Base-by-base conservation (phyloP, 1,140 invertebrate species). In the Ooceraea biroi region DNA sequence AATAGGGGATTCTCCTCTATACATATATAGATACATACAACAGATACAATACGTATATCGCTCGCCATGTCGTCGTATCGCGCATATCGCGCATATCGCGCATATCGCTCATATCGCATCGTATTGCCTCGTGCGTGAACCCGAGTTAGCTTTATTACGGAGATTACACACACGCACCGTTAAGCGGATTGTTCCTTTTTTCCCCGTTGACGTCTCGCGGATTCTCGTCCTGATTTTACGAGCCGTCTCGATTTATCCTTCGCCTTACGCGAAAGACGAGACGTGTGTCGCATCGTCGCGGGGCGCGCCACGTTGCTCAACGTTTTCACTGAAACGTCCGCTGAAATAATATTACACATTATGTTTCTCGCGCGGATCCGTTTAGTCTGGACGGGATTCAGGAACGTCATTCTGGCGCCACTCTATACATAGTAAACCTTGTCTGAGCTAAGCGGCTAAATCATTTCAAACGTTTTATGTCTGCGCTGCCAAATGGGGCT, bases 221-320 rank as follows among this genome's bases (percentile, higher is more conserved):
- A 80, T 44, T 71, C 83, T 68, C 48, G 71, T 76, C 27, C 61
- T 5, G 71, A 83, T 85, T 85, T 87, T 76, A 58, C 84, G 63
- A 85, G 68, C 36, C 58, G 36, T 76, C 60, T 22, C 60, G n/a
- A 63, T 57, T 48, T 63, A 44, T 25, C 25, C 57, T 41, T 74
- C 41, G 55, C 44, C 25, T 17, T 63, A 30, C 63, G 36, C 73
- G 27, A 19, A 52, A 58, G 68, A 82, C 60, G 74, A 82, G 69
- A 61, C 22, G 46, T 55, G 27, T 27, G 41, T 63, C 60, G 36
- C 25, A 22, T 36, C 48, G 44, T n/a, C 55, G 68, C n/a, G 63
- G 17, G 19, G 50, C 65, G 76, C 27, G n/a, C 4, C 60, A 14
- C 68, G 44, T 57, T 60, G 25, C 22, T 61, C 10, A 57, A 69